Evolutionary conservation across 2,113 vertebrate genomes (phyloP).

Genomic region (Ceyx cyanopectus): DNA sequence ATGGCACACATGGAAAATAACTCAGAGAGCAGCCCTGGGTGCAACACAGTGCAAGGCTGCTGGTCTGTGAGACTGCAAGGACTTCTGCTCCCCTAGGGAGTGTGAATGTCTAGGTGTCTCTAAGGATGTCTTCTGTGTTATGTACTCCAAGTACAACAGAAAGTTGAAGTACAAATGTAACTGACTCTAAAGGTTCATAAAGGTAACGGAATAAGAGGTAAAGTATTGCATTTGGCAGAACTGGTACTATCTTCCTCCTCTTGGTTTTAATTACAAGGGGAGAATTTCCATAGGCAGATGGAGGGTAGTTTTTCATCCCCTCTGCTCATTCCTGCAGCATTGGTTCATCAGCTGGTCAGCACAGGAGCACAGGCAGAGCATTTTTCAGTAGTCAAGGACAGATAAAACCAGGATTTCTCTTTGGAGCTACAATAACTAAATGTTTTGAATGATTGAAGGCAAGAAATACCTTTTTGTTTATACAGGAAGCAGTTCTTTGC

Average conservation of each 20-base stretch:
- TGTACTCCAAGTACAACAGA: not conserved
- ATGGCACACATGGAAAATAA: not conserved
- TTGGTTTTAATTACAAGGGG: not conserved
- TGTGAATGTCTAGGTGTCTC: not conserved
- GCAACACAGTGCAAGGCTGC: not conserved
- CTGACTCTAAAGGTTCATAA: not conserved
- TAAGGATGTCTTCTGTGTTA: not conserved
- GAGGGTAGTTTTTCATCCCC: not conserved
- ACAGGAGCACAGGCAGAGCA: not conserved
- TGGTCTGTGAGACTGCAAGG: not conserved
- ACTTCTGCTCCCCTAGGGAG: not conserved
- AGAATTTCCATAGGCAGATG: not conserved
- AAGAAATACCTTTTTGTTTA: constrained; percentile 28
- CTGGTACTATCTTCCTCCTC: not conserved
- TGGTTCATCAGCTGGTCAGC: not conserved
- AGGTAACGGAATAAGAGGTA: not conserved
- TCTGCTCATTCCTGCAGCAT: not conserved
- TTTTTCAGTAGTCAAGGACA: not conserved
- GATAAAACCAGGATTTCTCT: not conserved
- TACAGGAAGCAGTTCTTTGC: not conserved
- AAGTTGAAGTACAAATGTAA: not conserved
- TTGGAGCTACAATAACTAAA: not conserved
- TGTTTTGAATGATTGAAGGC: not conserved
- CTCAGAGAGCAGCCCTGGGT: not conserved
- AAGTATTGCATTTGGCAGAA: not conserved